Evolutionary conservation across 2,888 invertebrate genomes (phyloP), one percentile per base, ranked within the genome.

Genomic region (Synanthedon myopaeformis): DNA sequence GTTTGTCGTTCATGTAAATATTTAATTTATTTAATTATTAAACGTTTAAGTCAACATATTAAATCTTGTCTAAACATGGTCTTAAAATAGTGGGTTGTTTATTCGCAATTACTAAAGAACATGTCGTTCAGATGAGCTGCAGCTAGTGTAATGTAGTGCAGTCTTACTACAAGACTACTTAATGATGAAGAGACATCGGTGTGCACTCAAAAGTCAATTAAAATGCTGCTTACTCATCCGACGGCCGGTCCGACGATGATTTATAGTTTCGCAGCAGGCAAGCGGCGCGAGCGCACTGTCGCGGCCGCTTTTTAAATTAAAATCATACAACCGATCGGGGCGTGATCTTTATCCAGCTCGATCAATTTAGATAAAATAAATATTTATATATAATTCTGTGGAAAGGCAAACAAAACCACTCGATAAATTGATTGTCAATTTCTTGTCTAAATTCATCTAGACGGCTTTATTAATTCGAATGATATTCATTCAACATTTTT

Each of bases 321-420:
- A 87, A 80, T 76, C 74, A 72, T 82, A 80, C 78, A 74, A 70
- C 71, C 73, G 72, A 75, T 35, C 35, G 70, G 66, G 74, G 78
- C 75, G 82, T 76, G 86, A 86, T 86, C 83, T 85, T 35, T 85
- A 87, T 86, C 85, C 81, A 68, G 60, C 69, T 81, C 79, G 87
- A 87, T 87, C 87, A 82, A 86, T 87, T 86, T 86, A 87, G 86
- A 87, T 87, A 87, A 86, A 87, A 85, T 84, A 87, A 87, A 87
- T 87, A 87, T 87, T 86, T 87, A 86, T 87, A 85, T 81, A 81
- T 78, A 79, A 75, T 75, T 74, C 76, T 75, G 77, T 76, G 74
- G 82, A 84, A 80, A 79, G 74, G 77, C 76, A 79, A 83, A 85
- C 85, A 84, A 84, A 84, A 82, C 81, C 75, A 74, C 76, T 74